Base-by-base conservation (phyloP, 2,888 invertebrate genomes). In the Ennomos erosarius region DNA sequence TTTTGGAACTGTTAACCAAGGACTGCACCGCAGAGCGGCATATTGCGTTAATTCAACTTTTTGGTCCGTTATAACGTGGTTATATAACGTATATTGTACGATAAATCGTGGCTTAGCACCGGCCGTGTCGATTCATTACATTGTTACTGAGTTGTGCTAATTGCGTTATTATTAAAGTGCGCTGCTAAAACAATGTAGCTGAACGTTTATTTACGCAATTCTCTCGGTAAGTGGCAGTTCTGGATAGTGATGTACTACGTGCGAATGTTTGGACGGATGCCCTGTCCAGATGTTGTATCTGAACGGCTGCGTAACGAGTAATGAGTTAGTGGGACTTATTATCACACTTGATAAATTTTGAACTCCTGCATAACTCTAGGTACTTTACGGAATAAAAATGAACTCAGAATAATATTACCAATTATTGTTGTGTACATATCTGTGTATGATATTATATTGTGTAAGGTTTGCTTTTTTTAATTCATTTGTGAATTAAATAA, bases 141-240 rank as follows among this genome's bases (percentile, higher is more conserved):
- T 10, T 54, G 55, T 55, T 62, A 60, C 62, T 59, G 62, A 56
- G 62, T 61, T 62, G 60, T 56, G 59, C 62, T 70, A 70, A 71
- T 69, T 67, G 65, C 64, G 62, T 69, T 71, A 68, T 69, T 70
- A 69, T 67, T 68, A 55, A 61, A 51, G 38, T 36, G 54, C 54
- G 51, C 49, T 62, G 50, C 66, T 62, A 57, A 62, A 60, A 62
- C 66, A 66, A 64, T 66, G 68, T 66, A 62, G 59, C 55, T 13
- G 40, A 35, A 42, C 62, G 52, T 62, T 66, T 56, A 61, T 63
- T 58, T 45, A 53, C 52, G 46, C 64, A 62, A 63, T 60, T 58
- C 45, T 39, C 43, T 43, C 57, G 40, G 64, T 63, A 64, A 60
- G 49, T 65, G 53, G 60, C 36, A n/a, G 53, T 64, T 55, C 46